Percentiles rank a stretch among this genome's conserved stretches.
Conservation (phyloP, 2,888 invertebrate genomes). For the Sipha maydis region DNA sequence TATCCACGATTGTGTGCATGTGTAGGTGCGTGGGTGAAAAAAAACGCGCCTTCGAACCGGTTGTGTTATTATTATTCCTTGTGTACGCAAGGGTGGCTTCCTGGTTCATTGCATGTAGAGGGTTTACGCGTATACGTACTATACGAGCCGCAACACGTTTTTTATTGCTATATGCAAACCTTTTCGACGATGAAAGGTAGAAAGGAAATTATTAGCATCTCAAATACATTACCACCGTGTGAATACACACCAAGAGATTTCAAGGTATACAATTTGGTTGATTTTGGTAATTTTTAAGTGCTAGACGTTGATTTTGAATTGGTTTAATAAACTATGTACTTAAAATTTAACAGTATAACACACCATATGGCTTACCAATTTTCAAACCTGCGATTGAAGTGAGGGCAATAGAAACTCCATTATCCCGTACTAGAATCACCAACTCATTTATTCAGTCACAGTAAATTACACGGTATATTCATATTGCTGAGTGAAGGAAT, state of each 20-base stretch:
- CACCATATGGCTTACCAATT: background rate
- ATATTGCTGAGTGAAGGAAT: background rate
- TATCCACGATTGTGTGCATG: constrained; percentile 58
- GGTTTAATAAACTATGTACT: background rate
- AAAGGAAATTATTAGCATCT: constrained; percentile 38
- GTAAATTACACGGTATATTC: background rate
- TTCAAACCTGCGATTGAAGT: background rate
- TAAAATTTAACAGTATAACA: background rate
- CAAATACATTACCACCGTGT: background rate
- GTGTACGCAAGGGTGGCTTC: constrained; percentile 60
- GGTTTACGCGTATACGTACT: constrained; percentile 40
- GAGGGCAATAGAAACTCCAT: background rate
- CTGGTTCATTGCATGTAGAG: constrained; percentile 61
- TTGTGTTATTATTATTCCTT: constrained; percentile 61
- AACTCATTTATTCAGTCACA: background rate
- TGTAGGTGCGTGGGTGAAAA: constrained; percentile 51
- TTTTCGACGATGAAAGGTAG: constrained; percentile 19
- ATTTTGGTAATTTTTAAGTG: background rate
- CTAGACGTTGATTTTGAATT: background rate
- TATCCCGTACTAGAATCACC: background rate
- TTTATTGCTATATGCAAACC: constrained; percentile 60
- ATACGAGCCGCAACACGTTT: constrained; percentile 19
- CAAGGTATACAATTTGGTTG: background rate
- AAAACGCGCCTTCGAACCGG: constrained; percentile 61
- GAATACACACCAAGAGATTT: background rate